Percentiles rank a stretch among this genome's conserved stretches.
Conservation (phyloP, 2,113 vertebrate species). For the Murina feae region DNA sequence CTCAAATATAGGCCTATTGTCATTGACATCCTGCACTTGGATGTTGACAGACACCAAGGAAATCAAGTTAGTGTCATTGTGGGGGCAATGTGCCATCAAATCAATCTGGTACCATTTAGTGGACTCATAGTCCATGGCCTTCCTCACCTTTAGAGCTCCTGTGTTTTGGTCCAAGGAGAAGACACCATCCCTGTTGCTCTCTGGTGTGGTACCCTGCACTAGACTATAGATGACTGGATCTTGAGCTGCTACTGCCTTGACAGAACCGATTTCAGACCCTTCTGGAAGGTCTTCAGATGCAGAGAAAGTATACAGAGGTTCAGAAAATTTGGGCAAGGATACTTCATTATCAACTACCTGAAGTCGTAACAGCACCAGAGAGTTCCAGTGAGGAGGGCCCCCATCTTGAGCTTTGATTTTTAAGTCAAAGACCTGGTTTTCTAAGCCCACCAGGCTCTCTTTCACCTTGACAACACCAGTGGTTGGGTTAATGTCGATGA, state of each 20-base stretch:
- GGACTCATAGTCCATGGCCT: constrained; percentile 92
- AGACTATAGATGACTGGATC: constrained; percentile 95
- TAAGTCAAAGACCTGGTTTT: constrained; percentile 93
- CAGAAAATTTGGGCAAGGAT: constrained; percentile 92
- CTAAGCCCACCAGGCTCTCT: constrained; percentile 90
- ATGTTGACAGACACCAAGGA: constrained; percentile 94
- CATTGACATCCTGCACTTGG: constrained; percentile 96
- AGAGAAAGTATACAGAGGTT: constrained; percentile 94
- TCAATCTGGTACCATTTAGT: constrained; percentile 97
- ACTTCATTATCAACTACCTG: constrained; percentile 92
- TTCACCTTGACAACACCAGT: constrained; percentile 92
- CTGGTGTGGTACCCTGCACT: constrained; percentile 93
- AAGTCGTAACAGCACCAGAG: constrained; percentile 89
- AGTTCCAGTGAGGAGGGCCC: constrained; percentile 91
- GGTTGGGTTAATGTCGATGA: constrained; percentile 93
- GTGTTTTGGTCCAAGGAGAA: constrained; percentile 91
- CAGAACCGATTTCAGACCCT: constrained; percentile 91
- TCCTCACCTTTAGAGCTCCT: constrained; percentile 89
- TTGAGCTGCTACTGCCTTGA: constrained; percentile 87
- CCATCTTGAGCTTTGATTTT: constrained; percentile 94
- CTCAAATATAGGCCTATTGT: constrained; percentile 95
- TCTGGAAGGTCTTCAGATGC: constrained; percentile 91
- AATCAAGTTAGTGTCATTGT: constrained; percentile 89
- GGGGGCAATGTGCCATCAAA: constrained; percentile 90
- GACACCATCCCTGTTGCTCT: constrained; percentile 92